A percentile compares a stretch with the other conserved stretches of the same genome.
Evolutionary conservation across 53 echinoderm and acorn worm genomes (phyloP).

Genomic region (Temnopleurus reevesii): DNA sequence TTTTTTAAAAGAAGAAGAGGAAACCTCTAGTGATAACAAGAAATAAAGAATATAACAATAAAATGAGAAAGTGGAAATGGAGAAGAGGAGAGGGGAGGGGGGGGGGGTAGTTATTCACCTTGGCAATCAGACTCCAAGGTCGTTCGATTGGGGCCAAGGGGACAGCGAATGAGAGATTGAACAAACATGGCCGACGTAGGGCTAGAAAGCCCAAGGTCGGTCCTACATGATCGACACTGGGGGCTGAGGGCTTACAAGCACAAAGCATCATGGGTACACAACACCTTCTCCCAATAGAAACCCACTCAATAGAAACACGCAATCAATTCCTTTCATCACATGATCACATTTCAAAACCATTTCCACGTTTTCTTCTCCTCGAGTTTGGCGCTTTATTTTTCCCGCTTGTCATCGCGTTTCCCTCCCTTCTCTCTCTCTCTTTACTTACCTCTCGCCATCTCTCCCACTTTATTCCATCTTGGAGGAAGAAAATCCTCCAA

Average conservation of each 20-base stretch:
- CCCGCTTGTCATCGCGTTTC: not conserved
- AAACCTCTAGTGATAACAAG: not conserved
- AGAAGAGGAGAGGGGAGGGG: not conserved
- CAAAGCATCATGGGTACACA: constrained; percentile 49
- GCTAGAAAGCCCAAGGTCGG: constrained; percentile 55
- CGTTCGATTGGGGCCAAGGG: constrained; percentile 55
- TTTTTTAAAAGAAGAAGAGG: not conserved
- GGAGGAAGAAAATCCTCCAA: no score
- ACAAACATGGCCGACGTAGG: constrained; percentile 55
- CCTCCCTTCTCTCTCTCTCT: not conserved
- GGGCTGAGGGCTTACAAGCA: constrained; percentile 44
- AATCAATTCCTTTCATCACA: constrained; percentile 47
- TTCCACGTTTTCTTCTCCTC: constrained; percentile 39
- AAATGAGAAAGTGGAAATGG: constrained; percentile 5
- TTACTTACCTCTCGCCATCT: not conserved
- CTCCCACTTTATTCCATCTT: not conserved
- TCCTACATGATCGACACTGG: constrained; percentile 54
- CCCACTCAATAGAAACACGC: constrained; percentile 61
- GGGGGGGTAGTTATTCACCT: constrained; percentile 52
- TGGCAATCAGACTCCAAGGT: constrained; percentile 60
- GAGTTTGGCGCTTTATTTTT: constrained; percentile 1
- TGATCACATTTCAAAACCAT: constrained; percentile 58
- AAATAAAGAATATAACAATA: not conserved
- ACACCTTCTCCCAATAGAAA: constrained; percentile 49
- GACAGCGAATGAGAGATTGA: constrained; percentile 36